Base-by-base conservation (phyloP, 2,888 invertebrate genomes). In the Lepidochrysops patricia region DNA sequence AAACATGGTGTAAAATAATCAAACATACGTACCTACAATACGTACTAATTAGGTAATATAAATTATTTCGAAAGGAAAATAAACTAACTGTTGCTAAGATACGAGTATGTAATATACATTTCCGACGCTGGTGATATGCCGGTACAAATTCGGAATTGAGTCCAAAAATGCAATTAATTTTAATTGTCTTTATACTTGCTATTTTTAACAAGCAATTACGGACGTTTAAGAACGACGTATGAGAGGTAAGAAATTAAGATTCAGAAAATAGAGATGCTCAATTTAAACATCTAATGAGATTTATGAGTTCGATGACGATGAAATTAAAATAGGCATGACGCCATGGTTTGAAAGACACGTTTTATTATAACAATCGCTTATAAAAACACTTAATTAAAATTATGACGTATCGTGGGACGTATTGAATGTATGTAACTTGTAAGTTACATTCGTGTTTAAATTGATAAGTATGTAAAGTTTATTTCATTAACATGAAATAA, bases 161-260 rank as follows among this genome's bases (percentile, higher is more conserved):
- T 58, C 32, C 25, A 54, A 58, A 58, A 58, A 58, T 34, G 58
- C 32, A 49, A 58, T 58, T 58, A 58, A 58, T 58, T 58, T 58
- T 35, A 49, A 58, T 58, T 35, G 58, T 32, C n/a, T 37, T 25
- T 37, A 37, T 37, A 27, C 25, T 35, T 37, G 9, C 25, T 37
- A 15, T 43, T 3, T 43, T 57, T 34, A 35, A 25, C 27, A 43
- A 23, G 32, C 54, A 54, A 29, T 54, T 54, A 54, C 32, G 7
- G 54, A 19, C 27, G 13, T 15, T 27, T 6, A 26, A 7, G 2
- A 26, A 27, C 27, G 9, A 52, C 13, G 27, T 13, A 52, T 26
- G 27, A 54, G 3, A 19, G 1, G 32, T 7, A 32, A 12, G 12
- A 49, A n/a, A 52, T 34, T 7, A 12, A 4, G 9, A 34, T 50